Evolutionary conservation across 2,113 vertebrate species (phyloP).

Genomic region (Furnarius figulus): DNA sequence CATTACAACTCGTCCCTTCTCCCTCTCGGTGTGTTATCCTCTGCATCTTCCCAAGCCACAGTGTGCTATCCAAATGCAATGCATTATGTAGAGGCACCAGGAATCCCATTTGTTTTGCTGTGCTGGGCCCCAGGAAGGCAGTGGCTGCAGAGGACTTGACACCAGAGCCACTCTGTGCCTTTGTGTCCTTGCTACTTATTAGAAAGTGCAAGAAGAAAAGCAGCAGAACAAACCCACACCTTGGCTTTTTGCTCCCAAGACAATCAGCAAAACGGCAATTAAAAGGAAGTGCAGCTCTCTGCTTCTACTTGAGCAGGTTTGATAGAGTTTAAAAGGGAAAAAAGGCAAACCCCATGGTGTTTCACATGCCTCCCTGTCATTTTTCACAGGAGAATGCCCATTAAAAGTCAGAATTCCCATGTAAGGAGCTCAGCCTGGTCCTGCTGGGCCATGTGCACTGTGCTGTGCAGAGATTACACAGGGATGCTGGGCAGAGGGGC

Average conservation of each 20-base stretch:
- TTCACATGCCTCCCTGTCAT: not conserved
- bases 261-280: not conserved
- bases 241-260: not conserved
- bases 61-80: not conserved
- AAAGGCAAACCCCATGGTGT: not conserved
- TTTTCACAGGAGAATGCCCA: not conserved
- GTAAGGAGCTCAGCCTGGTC: not conserved
- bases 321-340: not conserved
- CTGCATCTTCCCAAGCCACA: not conserved
- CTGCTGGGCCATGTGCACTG: not conserved
- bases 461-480: not conserved
- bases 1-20: not conserved
- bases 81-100: not conserved
- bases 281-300: not conserved
- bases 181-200: not conserved
- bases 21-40: not conserved
- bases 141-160: not conserved
- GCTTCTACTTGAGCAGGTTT: not conserved
- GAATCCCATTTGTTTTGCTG: not conserved
- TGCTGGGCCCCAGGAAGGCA: not conserved
- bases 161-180: not conserved
- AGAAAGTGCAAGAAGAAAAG: not conserved
- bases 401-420: not conserved
- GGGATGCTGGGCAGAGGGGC: not conserved
- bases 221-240: not conserved